Conservation (phyloP, 2,888 invertebrate genomes). For the Dolichomitus sp. region DNA sequence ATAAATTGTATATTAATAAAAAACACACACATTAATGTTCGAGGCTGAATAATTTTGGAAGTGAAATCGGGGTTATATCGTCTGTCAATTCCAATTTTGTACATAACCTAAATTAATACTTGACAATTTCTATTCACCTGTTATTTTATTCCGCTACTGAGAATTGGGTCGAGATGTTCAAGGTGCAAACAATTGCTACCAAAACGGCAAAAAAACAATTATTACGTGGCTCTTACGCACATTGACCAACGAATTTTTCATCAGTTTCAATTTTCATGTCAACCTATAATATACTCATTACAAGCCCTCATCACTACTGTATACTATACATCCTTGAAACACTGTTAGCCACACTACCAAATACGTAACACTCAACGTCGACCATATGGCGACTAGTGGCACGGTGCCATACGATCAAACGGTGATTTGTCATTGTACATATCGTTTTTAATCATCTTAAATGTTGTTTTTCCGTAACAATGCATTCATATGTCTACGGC, state of each 20-base stretch:
- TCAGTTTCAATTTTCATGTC: not conserved
- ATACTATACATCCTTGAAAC: not conserved
- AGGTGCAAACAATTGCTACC: not conserved
- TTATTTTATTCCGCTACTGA: not conserved
- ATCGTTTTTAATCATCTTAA: not conserved
- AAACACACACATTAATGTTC: too few species aligned
- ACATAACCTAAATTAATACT: constrained; percentile 5
- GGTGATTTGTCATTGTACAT: not conserved
- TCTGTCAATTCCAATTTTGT: not conserved
- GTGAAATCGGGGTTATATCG: not conserved
- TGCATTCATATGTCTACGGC: not conserved
- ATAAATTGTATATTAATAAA: too few species aligned
- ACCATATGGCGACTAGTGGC: constrained; percentile 2
- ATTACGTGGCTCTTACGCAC: not conserved
- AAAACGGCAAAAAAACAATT: not conserved
- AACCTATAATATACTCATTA: constrained; percentile 6
- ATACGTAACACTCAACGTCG: not conserved
- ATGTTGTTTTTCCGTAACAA: not conserved
- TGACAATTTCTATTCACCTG: constrained; percentile 1
- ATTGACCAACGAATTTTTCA: not conserved
- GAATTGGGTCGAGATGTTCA: not conserved
- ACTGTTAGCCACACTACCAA: constrained; percentile 8
- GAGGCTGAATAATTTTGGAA: too few species aligned
- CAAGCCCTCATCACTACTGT: not conserved
- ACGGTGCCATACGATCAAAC: not conserved